Base-by-base conservation (phyloP, 2,888 invertebrate genomes). In the Gibbula magus region DNA sequence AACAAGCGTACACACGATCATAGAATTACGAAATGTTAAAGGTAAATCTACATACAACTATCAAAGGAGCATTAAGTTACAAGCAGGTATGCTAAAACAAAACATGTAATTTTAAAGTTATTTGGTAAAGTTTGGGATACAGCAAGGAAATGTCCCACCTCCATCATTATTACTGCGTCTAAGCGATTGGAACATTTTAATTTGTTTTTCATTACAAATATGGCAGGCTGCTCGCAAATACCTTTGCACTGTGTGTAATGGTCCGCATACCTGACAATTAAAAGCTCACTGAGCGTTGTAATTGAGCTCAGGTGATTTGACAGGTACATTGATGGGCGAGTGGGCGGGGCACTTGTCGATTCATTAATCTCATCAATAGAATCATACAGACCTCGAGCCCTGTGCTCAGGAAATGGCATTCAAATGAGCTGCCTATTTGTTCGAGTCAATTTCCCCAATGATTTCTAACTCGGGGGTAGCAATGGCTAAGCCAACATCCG, bases 381-480 rank as follows among this genome's bases (percentile, higher is more conserved):
- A n/a, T 70, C 70, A 70, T 70, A 70, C 29, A 70, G 70, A 20
- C 70, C 20, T 29, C 35, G 8, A 70, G 70, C 32, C n/a, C 35
- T n/a, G 39, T 35, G n/a, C 70, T 39, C 70, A 70, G 70, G 70
- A 70, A 70, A 70, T 70, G 70, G 35, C 70, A 70, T 70, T 70
- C 70, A 70, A 70, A 70, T 70, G 70, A 70, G 32, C 32, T 70
- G 32, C 70, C 20, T 70, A 70, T 70, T 70, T 70, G 70, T 35
- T 35, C 70, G 70, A 70, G 29, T 70, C 70, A 32, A 70, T 29
- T 35, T 70, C 70, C 35, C 35, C 70, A 10, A 70, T 70, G 32
- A 70, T 32, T 39, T 70, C 70, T 70, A 70, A 32, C 70, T 70
- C 70, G 35, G 20, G 70, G 70, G 32, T 70, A 70, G 39, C 29